Conservation (phyloP, 2,113 vertebrate genomes). For the Syngnathoides biaculeatus region DNA sequence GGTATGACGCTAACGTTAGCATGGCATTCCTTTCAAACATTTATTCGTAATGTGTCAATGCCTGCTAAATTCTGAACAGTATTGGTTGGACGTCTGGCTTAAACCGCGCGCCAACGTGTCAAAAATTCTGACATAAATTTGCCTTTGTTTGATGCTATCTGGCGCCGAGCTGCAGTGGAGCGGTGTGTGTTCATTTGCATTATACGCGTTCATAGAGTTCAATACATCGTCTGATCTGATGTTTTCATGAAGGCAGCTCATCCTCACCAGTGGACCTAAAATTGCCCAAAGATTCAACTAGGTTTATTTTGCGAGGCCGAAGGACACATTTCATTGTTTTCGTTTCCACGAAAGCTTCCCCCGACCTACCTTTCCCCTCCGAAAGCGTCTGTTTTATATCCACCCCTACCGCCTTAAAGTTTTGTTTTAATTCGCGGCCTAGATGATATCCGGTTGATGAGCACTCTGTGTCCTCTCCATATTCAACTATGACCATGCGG, state of each 20-base stretch:
- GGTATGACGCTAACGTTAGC: conserved; percentile 10
- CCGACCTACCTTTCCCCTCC: background rate
- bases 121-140: background rate
- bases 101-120: background rate
- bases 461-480: background rate
- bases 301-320: background rate
- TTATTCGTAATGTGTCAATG: background rate
- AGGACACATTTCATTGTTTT: background rate
- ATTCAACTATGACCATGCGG: conserved; percentile 1
- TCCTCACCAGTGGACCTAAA: background rate
- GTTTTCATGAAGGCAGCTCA: background rate
- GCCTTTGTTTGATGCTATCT: background rate
- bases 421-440: background rate
- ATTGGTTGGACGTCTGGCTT: background rate
- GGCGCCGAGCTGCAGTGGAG: background rate
- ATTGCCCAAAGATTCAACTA: background rate
- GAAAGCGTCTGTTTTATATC: background rate
- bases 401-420: background rate
- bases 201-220: background rate
- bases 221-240: background rate
- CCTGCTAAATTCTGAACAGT: background rate
- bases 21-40: conserved; percentile 2
- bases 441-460: background rate
- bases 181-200: too few species aligned
- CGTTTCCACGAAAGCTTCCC: background rate